Evolutionary conservation across 1,140 invertebrate species (phyloP).

Genomic region (Drosophila fuyamai): DNA sequence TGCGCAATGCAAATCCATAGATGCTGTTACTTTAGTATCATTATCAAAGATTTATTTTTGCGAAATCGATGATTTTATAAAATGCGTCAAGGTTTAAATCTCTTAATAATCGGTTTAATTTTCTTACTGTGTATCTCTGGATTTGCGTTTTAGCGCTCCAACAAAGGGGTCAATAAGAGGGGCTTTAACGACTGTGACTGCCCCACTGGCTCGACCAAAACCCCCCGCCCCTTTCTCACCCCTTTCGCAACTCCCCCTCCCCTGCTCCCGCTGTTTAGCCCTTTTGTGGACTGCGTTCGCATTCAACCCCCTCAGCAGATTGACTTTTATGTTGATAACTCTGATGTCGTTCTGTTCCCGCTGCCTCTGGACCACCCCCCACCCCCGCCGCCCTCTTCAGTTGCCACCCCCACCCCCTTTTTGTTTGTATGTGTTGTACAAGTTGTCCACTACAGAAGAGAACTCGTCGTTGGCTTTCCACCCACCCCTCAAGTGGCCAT

Average conservation of each 20-base stretch:
- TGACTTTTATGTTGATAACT: conserved; percentile 72
- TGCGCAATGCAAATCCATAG: too few relatives aligned
- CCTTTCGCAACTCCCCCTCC: background rate
- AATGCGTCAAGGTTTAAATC: too few relatives aligned
- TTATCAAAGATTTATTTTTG: too few relatives aligned
- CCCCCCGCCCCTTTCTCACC: background rate
- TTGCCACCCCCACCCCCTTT: background rate
- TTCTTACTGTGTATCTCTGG: conserved; percentile 7
- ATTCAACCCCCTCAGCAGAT: conserved; percentile 70
- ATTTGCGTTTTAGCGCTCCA: conserved; percentile 45
- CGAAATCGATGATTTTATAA: too few relatives aligned
- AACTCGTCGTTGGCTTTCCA: conserved; percentile 9
- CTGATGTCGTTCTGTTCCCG: conserved; percentile 33
- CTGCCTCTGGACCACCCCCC: conserved; percentile 12
- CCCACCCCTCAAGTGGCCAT: conserved; percentile 64
- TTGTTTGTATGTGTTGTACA: conserved; percentile 18
- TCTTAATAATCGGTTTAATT: background rate
- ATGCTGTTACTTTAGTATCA: too few relatives aligned
- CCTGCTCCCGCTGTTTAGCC: background rate
- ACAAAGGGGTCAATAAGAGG: conserved; percentile 66
- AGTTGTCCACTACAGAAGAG: conserved; percentile 48
- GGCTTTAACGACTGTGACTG: conserved; percentile 24
- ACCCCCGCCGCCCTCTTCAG: background rate
- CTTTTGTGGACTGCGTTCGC: conserved; percentile 29
- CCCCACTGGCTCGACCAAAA: conserved; percentile 6